These are phyloP conservation scores for Casuarius casuarius DNA, from an alignment of 2,113 vertebrate genomes.

Conservation along the genomic window DNA sequence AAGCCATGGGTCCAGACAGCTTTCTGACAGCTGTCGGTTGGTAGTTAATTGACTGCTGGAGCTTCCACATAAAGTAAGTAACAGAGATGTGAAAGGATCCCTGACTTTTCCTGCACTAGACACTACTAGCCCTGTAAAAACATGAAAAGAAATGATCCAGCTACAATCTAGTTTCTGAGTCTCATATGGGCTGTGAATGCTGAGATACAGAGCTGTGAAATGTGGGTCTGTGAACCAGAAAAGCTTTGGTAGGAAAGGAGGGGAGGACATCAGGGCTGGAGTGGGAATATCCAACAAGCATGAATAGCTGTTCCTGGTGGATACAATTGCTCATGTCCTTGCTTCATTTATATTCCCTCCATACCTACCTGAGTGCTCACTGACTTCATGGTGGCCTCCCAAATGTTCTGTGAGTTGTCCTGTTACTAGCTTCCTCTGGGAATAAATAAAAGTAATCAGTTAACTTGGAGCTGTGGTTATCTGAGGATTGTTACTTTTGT, in stretches of 20 bases:
- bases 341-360: conserved; percentile 33
- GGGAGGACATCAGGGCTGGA: not conserved
- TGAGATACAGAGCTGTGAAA: not conserved
- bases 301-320: not conserved
- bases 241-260: not conserved
- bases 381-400: not conserved
- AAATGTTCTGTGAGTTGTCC: not conserved
- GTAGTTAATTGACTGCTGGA: not conserved
- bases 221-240: not conserved
- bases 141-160: not conserved
- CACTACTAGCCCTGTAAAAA: not conserved
- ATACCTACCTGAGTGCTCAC: not conserved
- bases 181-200: not conserved
- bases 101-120: not conserved
- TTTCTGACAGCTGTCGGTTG: not conserved
- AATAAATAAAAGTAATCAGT: conserved; percentile 20
- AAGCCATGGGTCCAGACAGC: not conserved
- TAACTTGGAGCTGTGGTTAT: conserved; percentile 2
- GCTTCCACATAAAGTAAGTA: not conserved
- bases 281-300: not conserved
- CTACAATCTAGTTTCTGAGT: not conserved
- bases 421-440: not conserved
- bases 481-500: conserved; percentile 8
- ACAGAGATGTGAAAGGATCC: not conserved
- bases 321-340: not conserved